A percentile compares a stretch with the other conserved stretches of the same genome.
Conservation (phyloP, 2,113 vertebrate species). For the Scartelaos histophorus region DNA sequence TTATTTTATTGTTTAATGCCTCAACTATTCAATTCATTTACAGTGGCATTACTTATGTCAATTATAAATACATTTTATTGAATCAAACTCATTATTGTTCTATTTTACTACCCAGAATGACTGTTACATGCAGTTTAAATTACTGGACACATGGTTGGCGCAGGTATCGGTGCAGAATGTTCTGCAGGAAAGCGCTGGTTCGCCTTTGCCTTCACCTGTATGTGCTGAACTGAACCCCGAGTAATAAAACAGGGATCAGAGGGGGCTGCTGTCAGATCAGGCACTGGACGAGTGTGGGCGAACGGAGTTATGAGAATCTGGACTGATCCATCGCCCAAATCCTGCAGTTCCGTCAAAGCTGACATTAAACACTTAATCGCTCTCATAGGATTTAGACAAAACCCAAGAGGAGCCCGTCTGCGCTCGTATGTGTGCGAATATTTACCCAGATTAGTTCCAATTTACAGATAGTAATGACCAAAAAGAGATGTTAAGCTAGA, state of each 20-base stretch:
- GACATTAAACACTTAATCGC: slow-evolving; percentile 39
- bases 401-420: not conserved
- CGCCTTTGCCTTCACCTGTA: not conserved
- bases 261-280: slow-evolving; percentile 37
- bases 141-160: not conserved
- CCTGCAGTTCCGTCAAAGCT: slow-evolving; percentile 34
- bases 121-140: not conserved
- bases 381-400: slow-evolving; percentile 2
- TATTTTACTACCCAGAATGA: not conserved
- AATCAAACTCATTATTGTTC: not conserved
- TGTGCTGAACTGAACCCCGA: not conserved
- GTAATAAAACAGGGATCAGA: slow-evolving; percentile 58
- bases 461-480: slow-evolving; percentile 3
- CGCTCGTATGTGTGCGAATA: not conserved
- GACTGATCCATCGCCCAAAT: slow-evolving; percentile 34
- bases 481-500: slow-evolving; percentile 19
- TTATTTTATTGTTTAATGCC: not conserved
- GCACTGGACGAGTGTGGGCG: slow-evolving; percentile 22
- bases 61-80: not conserved
- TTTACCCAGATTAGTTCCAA: slow-evolving; percentile 14
- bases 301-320: slow-evolving; percentile 24
- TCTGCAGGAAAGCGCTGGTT: not conserved
- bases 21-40: not conserved
- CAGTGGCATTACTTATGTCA: not conserved
- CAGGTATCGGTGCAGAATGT: slow-evolving; percentile 5